Evolutionary conservation across 1,140 invertebrate species (phyloP).

Genomic region (Achroia grisella): DNA sequence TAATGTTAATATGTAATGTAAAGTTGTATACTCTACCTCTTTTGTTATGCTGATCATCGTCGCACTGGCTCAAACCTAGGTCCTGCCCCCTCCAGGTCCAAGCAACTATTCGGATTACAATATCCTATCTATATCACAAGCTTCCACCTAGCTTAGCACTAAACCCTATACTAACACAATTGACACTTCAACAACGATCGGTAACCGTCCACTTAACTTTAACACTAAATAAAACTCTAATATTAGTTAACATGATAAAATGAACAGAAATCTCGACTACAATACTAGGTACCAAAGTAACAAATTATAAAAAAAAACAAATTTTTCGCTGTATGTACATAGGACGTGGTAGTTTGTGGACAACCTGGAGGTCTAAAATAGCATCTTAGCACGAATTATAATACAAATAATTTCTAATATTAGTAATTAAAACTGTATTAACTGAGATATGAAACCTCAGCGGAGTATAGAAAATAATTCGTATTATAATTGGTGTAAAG

Average conservation of each 20-base stretch:
- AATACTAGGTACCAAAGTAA: slow-evolving; percentile 44
- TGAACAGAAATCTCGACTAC: slow-evolving; percentile 53
- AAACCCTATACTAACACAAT: slow-evolving; percentile 60
- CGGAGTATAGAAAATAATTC: too few relatives aligned
- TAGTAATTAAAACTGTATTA: too few relatives aligned
- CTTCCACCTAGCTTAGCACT: slow-evolving; percentile 65
- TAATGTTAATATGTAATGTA: not conserved
- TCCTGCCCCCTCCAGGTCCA: slow-evolving; percentile 27
- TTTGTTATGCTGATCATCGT: not conserved
- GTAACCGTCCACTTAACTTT: slow-evolving; percentile 51
- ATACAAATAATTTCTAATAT: too few relatives aligned
- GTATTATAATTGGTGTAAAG: too few relatives aligned
- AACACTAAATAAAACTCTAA: slow-evolving; percentile 67
- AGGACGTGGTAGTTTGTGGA: slow-evolving; percentile 15
- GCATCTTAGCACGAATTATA: too few relatives aligned
- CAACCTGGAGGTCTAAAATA: too few relatives aligned
- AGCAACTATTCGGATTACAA: slow-evolving; percentile 21
- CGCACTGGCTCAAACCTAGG: slow-evolving; percentile 6
- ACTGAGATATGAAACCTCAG: too few relatives aligned
- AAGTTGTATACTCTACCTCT: slow-evolving; percentile 26
- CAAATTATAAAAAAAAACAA: slow-evolving; percentile 18
- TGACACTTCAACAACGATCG: slow-evolving; percentile 62
- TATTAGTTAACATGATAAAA: slow-evolving; percentile 66
- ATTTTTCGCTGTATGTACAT: slow-evolving; percentile 35
- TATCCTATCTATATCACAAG: slow-evolving; percentile 63